Base-by-base conservation (phyloP, 2,113 vertebrate species). In the Eulemur rufifrons region DNA sequence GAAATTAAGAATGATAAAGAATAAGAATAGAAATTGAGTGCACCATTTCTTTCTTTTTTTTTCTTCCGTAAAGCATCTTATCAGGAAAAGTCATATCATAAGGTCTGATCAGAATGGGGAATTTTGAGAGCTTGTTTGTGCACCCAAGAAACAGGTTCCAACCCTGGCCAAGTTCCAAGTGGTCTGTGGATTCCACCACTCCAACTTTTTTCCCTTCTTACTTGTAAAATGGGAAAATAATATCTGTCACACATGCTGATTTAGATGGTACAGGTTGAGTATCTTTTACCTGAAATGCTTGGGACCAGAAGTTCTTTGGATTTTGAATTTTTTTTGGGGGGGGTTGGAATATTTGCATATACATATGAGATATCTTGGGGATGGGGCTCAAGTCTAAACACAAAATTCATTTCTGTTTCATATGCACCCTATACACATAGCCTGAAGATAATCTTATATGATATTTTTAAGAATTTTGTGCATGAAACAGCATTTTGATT, bases 1-100 rank as follows among this genome's bases (percentile, higher is more conserved):
- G 98, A 97, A 98, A 98, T 97, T 87, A 98, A 96, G 97, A 89
- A 86, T 89, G 82, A 83, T 95, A 90, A 96, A 93, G 78, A 97
- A 71, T 97, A 97, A 86, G 71, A 97, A 84, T 94, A 97, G 94
- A 98, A 98, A 97, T 86, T 91, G 94, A 97, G 94, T 95, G 90
- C 66, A 88, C 84, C 78, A 86, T 95, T 96, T 47, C 15, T 34
- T 83, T 52, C 45, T 45, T 8, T 32, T 29, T 21, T 8, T 32
- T 15, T 15, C 15, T 34, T 77, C 96, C 96, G 73, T 97, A 86
- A 95, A 92, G n/a, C 0, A 54, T 91, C 27, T 94, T 74, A 63
- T 78, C 0, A 8, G 11, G 50, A 93, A 76, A 95, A 84, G 63
- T 84, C 32, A 6, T 25, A 74, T 63, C 25, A 15, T 50, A 63